Evolutionary conservation across 1,140 invertebrate species (phyloP).

Genomic region (Pogonus chalceus): DNA sequence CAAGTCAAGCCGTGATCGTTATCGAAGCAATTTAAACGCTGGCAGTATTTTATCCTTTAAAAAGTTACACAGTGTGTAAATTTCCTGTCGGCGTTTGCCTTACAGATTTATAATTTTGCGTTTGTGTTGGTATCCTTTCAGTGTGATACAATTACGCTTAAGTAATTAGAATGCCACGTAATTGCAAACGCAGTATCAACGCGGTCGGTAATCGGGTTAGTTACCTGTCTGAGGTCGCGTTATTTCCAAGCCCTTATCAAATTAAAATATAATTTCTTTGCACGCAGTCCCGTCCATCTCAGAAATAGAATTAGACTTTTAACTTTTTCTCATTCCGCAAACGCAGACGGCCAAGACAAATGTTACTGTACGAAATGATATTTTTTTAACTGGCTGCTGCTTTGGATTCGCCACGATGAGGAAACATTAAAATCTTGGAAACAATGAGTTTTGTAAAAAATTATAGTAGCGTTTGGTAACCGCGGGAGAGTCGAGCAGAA

Average conservation of each 20-base stretch:
- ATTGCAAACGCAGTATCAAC: slow-evolving; percentile 1
- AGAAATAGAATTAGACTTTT: not conserved
- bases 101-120: no score
- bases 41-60: no score
- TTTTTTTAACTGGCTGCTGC: slow-evolving; percentile 1
- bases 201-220: not conserved
- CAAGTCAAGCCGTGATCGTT: no score
- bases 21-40: no score
- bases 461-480: not conserved
- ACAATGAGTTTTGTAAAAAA: slow-evolving; percentile 5
- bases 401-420: not conserved
- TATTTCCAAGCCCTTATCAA: not conserved
- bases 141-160: no score
- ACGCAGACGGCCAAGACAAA: not conserved
- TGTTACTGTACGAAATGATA: not conserved
- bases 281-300: not conserved
- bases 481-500: not conserved
- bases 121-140: no score
- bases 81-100: no score
- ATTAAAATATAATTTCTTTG: slow-evolving; percentile 1
- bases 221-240: not conserved
- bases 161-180: no score
- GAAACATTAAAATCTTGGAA: slow-evolving; percentile 6
- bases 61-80: no score
- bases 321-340: not conserved